phyloP scores from a whole-genome alignment of 30 jellyfish, hydroid and myxozoan genomes.

The Mastigias papua region DNA sequence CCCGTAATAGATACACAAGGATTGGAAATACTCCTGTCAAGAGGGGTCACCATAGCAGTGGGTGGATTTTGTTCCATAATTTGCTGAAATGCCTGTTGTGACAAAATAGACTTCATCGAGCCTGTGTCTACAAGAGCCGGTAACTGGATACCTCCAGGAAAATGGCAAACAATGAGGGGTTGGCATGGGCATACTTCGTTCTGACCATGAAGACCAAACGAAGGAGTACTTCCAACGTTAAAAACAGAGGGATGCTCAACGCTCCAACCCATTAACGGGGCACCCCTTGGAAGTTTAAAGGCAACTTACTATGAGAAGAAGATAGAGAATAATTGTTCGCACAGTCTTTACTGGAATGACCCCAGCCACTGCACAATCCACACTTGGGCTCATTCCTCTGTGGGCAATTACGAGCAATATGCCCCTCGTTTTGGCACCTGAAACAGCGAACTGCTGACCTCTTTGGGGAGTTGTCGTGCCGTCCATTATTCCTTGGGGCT shows the following conservation, averaged over 20 bases:
- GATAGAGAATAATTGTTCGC: background rate
- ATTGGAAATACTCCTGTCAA: conserved; percentile 33
- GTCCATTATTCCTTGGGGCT: background rate
- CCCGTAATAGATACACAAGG: conserved; percentile 15
- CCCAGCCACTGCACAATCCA: conserved; percentile 16
- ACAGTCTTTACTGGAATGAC: conserved; percentile 2
- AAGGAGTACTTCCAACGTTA: conserved; percentile 22
- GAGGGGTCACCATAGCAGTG: background rate
- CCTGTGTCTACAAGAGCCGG: conserved; percentile 49
- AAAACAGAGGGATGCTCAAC: conserved; percentile 48
- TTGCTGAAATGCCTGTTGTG: conserved; percentile 22
- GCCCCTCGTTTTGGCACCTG: conserved; percentile 14
- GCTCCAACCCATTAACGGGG: conserved; percentile 38
- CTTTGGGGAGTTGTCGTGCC: background rate
- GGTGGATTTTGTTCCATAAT: background rate
- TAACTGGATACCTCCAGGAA: conserved; percentile 13
- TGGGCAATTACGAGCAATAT: conserved; percentile 17
- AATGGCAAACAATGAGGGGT: conserved; percentile 32
- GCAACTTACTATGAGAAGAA: conserved; percentile 7
- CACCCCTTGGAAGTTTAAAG: conserved; percentile 47
- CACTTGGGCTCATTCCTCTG: background rate
- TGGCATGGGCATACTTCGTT: conserved; percentile 13
- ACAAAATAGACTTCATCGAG: conserved; percentile 20
- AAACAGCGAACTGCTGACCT: background rate
- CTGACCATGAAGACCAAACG: conserved; percentile 21